phyloP scores from a whole-genome alignment of 2,888 invertebrate genomes.

The Gerris lacustris region DNA sequence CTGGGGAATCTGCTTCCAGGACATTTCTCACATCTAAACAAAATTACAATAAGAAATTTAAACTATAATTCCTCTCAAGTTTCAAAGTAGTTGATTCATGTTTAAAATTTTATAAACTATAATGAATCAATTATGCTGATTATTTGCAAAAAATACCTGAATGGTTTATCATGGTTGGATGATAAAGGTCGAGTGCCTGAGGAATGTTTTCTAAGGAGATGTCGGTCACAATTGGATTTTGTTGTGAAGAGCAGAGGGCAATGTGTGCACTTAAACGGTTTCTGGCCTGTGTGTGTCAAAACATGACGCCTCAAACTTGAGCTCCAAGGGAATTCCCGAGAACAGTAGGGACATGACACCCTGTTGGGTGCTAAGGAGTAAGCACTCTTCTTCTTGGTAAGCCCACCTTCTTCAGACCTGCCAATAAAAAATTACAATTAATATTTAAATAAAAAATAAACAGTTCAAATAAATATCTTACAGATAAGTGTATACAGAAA shows the following conservation, averaged over 20 bases:
- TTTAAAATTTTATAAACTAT: no score
- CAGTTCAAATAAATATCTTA: no score
- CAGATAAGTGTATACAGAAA: no score
- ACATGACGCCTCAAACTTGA: conserved; percentile 90
- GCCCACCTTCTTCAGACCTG: conserved; percentile 46
- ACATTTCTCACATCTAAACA: conserved; percentile 50
- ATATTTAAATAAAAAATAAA: no score
- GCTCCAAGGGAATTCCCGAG: conserved; percentile 91
- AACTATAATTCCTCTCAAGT: no score
- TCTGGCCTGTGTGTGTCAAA: conserved; percentile 88
- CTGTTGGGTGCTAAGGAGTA: conserved; percentile 91
- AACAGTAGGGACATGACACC: conserved; percentile 85
- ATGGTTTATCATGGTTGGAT: not conserved
- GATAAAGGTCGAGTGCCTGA: not conserved
- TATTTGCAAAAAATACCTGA: not conserved
- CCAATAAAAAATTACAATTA: conserved; percentile 25
- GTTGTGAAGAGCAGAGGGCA: conserved; percentile 90
- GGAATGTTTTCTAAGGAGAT: conserved; percentile 44
- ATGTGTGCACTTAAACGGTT: conserved; percentile 88
- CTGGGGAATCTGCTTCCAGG: conserved; percentile 74
- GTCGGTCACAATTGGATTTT: conserved; percentile 93
- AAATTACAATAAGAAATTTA: not conserved
- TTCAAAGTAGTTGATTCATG: no score
- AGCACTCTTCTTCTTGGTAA: conserved; percentile 77
- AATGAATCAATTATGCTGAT: no score